phyloP scores from a whole-genome alignment of 2,113 vertebrate species.

The Varanus salvator region DNA sequence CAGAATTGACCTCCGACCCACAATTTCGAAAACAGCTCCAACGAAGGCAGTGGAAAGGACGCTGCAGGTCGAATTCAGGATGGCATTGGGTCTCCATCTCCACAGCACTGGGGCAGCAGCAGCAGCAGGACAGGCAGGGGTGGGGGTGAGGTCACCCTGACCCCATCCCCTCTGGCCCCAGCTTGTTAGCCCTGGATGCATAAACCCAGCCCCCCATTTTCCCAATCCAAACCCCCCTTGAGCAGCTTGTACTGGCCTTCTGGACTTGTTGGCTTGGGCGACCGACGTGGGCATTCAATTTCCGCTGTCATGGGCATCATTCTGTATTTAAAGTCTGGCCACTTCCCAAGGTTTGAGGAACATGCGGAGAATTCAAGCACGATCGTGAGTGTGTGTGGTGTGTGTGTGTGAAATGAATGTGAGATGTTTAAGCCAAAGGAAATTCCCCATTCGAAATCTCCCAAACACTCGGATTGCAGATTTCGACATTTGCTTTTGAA shows the following conservation, averaged over 20 bases:
- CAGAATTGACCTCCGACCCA: too few relatives aligned
- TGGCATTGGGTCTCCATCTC: not conserved
- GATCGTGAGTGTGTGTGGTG: not conserved
- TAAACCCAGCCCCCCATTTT: not conserved
- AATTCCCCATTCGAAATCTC: not conserved
- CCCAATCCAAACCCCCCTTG: not conserved
- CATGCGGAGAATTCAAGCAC: not conserved
- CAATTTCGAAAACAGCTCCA: too few relatives aligned
- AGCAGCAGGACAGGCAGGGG: too few relatives aligned
- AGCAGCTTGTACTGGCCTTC: not conserved
- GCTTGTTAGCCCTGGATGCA: not conserved
- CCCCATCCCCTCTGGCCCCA: not conserved
- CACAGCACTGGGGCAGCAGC: too few relatives aligned
- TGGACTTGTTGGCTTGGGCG: too few relatives aligned
- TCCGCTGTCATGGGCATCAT: not conserved
- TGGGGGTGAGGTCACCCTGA: not conserved
- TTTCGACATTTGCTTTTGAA: not conserved
- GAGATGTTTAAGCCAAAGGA: not conserved
- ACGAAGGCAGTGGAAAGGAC: not conserved
- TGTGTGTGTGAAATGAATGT: not conserved
- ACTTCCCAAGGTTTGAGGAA: not conserved
- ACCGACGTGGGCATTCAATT: not conserved
- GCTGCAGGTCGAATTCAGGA: not conserved
- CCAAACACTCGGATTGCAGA: not conserved
- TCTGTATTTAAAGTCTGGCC: not conserved